A percentile compares a stretch with the other conserved stretches of the same genome.
These are phyloP conservation scores for Argyresthia albistria DNA, from an alignment of 2,888 invertebrate genomes.

Conservation along the genomic window DNA sequence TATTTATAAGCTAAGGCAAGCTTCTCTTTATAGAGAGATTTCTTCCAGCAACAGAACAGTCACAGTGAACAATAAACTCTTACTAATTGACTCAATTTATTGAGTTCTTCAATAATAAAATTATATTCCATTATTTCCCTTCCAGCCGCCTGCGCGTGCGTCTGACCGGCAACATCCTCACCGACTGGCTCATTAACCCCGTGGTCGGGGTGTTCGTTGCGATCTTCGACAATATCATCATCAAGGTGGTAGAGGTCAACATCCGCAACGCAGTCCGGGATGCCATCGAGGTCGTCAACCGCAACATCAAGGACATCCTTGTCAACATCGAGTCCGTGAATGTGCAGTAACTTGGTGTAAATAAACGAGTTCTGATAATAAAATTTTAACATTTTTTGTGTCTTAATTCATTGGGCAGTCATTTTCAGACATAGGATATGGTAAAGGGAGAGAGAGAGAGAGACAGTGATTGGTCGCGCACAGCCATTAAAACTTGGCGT, in stretches of 20 bases:
- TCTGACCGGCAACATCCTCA: conserved; percentile 57
- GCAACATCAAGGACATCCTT: conserved; percentile 32
- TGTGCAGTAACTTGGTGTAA: background rate
- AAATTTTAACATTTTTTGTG: too few species aligned
- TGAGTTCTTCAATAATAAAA: background rate
- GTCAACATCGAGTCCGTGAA: conserved; percentile 33
- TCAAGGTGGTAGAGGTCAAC: conserved; percentile 46
- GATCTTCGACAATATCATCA: conserved; percentile 59
- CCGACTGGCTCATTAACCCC: conserved; percentile 64
- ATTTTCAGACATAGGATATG: too few species aligned
- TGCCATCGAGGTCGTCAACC: conserved; percentile 42
- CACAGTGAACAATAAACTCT: too few species aligned
- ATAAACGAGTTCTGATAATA: too few species aligned
- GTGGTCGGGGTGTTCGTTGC: conserved; percentile 46
- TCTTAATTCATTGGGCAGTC: too few species aligned
- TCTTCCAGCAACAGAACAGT: too few species aligned
- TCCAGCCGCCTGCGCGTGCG: conserved; percentile 57
- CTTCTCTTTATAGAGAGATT: too few species aligned
- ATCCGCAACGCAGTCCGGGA: conserved; percentile 37
- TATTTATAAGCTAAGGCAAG: too few species aligned
- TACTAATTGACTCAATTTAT: background rate
- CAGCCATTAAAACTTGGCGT: too few species aligned
- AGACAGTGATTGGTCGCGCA: too few species aligned
- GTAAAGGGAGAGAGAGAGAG: too few species aligned
- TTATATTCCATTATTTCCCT: conserved; percentile 11